Evolutionary conservation across 2,888 invertebrate species (phyloP), one percentile per base, ranked within the genome.

Genomic region (Drosophila kanekoi): DNA sequence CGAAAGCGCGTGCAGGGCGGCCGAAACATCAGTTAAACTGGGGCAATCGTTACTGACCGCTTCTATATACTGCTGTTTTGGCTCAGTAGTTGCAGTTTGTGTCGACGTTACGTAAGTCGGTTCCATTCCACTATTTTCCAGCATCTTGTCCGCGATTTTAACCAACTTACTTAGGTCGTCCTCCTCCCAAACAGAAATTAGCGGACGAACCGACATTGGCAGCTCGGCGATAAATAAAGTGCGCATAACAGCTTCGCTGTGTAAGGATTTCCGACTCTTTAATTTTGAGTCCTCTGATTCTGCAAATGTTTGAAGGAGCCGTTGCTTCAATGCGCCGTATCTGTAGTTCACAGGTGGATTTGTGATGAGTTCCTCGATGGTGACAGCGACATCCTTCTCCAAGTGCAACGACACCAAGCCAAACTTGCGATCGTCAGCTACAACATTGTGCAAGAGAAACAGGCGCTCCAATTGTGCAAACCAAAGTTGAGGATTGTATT

Each of bases 211-310:
- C 0, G 44, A 37, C 9, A 11, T n/a, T 11, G 43, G 52, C 60
- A 77, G 59, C 61, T 74, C 53, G 6, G 66, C 57, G 13, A 72
- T 44, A 45, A 75, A 72, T 8, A 28, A 2, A 8, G 28, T 28
- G 28, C 28, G 28, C 2, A 8, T 28, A 28, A 28, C 35, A 33
- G 5, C 56, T 37, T 6, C n/a, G 44, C n/a, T 37, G n/a, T 43
- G 43, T 20, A 13, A 20, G 43, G 20, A 18, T 44, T 8, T 23
- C 9, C 9, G 35, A 9, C 35, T 38, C 13, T 57, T 57, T 38
- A 23, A 6, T 33, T 41, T 49, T 23, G 20, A 37, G 20, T 45
- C 45, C 9, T 11, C 33, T n/a, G 56, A 37, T 35, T 56, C 37
- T 5, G 48, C 40, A 6, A 41, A 58, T 11, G 32, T 58, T 20